Base-by-base conservation (phyloP, 2,888 invertebrate genomes). In the Drosophila macrothrix region DNA sequence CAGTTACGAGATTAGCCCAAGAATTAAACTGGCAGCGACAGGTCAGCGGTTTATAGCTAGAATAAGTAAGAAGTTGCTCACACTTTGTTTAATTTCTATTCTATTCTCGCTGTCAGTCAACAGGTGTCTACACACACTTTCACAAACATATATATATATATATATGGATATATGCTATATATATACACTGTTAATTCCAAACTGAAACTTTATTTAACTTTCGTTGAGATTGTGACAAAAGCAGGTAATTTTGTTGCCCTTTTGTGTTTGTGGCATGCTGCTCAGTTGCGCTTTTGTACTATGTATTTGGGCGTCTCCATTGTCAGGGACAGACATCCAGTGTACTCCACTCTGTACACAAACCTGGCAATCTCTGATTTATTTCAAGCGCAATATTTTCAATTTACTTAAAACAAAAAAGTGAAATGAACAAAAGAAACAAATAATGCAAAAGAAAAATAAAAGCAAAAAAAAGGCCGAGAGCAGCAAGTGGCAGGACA, bases 351-450 rank as follows among this genome's bases (percentile, higher is more conserved):
- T 60, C 69, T 56, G 55, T 61, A 50, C 39, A 62, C 62, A 37
- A 19, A n/a, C 52, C 50, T 43, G 78, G 37, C 60, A 70, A 65
- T 77, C 82, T 73, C 65, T 69, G 78, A 86, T 86, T 78, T 62
- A 63, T 80, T 64, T 63, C 54, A 58, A 80, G 70, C 63, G 37
- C 80, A 67, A 39, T 56, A 66, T 79, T 81, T 84, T 82, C 84
- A 84, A 86, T 86, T 84, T 88, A 67, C 87, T 70, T 70, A 68
- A 87, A 77, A 77, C 70, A 77, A 76, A 71, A 55, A 33, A 4
- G 16, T 28, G 37, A 33, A 46, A 43, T 22, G 52, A 53, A 58
- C 43, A 22, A 43, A 25, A 25, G 53, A 46, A n/a, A 43, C 22
- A 43, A 12, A 22, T n/a, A 16, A 22, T 9, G 41, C 19, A 3